These are phyloP conservation scores for Melanostoma mellinum DNA, from an alignment of 2,888 invertebrate species.

Conservation along the genomic window DNA sequence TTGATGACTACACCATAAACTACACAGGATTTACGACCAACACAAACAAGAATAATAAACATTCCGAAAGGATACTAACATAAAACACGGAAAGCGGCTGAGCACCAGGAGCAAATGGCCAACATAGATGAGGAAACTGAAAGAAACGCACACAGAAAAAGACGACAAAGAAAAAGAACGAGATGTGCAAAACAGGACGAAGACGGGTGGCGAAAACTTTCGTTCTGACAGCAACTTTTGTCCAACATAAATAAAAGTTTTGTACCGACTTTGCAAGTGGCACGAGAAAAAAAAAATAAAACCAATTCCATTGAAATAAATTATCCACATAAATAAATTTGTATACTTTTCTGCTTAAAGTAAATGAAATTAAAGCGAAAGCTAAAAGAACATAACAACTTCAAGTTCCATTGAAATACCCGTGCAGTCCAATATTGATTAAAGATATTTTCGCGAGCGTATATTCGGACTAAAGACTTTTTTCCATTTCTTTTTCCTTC, in stretches of 20 bases:
- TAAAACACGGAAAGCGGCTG: slow-evolving; percentile 74
- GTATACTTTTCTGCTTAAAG: slow-evolving; percentile 32
- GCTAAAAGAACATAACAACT: slow-evolving; percentile 11
- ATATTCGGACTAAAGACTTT: slow-evolving; percentile 51
- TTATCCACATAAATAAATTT: slow-evolving; percentile 33
- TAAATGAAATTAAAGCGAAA: slow-evolving; percentile 36
- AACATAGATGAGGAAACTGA: slow-evolving; percentile 69
- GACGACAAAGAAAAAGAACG: slow-evolving; percentile 72
- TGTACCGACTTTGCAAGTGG: slow-evolving; percentile 79
- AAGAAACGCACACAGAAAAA: slow-evolving; percentile 71
- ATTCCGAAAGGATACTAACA: slow-evolving; percentile 73
- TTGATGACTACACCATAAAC: slow-evolving; percentile 77
- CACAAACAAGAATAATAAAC: slow-evolving; percentile 75
- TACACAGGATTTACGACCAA: slow-evolving; percentile 81
- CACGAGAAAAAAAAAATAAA: slow-evolving; percentile 49
- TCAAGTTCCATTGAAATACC: slow-evolving; percentile 54
- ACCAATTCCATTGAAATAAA: slow-evolving; percentile 48
- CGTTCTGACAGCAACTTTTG: slow-evolving; percentile 79
- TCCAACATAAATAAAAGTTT: slow-evolving; percentile 82
- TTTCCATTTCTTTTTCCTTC: slow-evolving; percentile 34
- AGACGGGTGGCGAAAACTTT: slow-evolving; percentile 78
- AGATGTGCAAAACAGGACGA: slow-evolving; percentile 71
- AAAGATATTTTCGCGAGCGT: slow-evolving; percentile 69
- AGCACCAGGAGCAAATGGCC: slow-evolving; percentile 73
- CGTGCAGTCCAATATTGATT: slow-evolving; percentile 69